phyloP scores from a whole-genome alignment of 2,113 vertebrate species.

The Chaetorhynchus papuensis region DNA sequence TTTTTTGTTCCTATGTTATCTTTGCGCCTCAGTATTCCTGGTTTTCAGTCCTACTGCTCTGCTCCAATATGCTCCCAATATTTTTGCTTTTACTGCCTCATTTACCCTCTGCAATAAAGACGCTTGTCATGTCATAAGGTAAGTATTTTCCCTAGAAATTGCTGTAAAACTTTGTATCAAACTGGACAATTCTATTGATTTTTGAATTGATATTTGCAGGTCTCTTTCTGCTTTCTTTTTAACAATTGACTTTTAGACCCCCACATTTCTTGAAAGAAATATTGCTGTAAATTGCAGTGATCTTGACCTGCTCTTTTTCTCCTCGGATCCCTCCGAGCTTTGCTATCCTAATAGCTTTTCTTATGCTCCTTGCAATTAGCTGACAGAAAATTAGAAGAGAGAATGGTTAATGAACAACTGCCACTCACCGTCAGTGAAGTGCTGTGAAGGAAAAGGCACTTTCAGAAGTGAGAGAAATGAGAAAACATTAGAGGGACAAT shows the following conservation, averaged over 20 bases:
- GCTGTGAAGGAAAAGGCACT: background rate
- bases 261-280: background rate
- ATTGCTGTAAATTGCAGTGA: slow-evolving; percentile 6
- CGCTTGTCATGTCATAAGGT: slow-evolving; percentile 8
- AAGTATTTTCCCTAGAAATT: slow-evolving; percentile 47
- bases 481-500: background rate
- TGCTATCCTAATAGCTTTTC: background rate
- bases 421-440: slow-evolving; percentile 6
- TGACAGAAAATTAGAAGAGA: slow-evolving; percentile 42
- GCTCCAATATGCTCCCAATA: background rate
- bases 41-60: background rate
- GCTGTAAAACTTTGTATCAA: background rate
- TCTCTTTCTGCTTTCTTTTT: slow-evolving; percentile 26
- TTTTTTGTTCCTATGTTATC: background rate
- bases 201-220: slow-evolving; percentile 32
- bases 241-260: slow-evolving; percentile 20
- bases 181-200: slow-evolving; percentile 46
- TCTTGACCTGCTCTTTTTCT: background rate
- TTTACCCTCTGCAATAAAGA: slow-evolving; percentile 37
- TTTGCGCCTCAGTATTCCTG: background rate
- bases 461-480: slow-evolving; percentile 1
- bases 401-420: slow-evolving; percentile 37
- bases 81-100: slow-evolving; percentile 27
- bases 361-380: background rate
- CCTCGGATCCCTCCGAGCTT: background rate